A percentile compares a stretch with the other conserved stretches of the same genome.
These are phyloP conservation scores for Recurvirostra avosetta DNA, from an alignment of 2,113 vertebrate species.

Conservation along the genomic window DNA sequence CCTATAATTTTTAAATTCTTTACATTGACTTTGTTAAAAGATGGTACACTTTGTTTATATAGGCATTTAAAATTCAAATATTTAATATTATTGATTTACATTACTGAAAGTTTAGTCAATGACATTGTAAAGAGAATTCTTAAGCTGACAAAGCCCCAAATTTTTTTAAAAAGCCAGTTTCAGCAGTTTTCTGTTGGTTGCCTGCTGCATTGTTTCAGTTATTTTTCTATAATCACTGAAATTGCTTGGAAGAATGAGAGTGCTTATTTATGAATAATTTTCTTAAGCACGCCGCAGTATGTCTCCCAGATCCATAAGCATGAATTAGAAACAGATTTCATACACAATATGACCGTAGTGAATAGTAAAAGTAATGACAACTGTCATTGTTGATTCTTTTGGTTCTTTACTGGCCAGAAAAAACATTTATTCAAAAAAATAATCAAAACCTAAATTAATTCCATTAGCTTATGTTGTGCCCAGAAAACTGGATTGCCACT, in stretches of 20 bases:
- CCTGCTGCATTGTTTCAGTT: background rate
- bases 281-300: background rate
- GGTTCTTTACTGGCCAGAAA: background rate
- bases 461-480: background rate
- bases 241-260: background rate
- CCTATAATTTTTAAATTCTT: background rate
- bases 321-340: background rate
- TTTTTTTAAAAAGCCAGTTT: background rate
- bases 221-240: background rate
- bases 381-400: background rate
- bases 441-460: background rate
- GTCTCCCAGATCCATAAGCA: background rate
- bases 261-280: background rate
- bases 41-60: background rate
- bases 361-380: background rate
- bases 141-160: background rate
- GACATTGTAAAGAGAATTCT: background rate
- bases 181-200: background rate
- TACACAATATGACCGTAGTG: background rate
- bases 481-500: background rate
- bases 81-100: background rate
- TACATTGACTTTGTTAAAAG: background rate
- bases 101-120: background rate
- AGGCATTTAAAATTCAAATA: background rate
- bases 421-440: background rate